Conservation (phyloP, 2,797 vertebrate genomes). For the Chiroxiphia lanceolata region DNA sequence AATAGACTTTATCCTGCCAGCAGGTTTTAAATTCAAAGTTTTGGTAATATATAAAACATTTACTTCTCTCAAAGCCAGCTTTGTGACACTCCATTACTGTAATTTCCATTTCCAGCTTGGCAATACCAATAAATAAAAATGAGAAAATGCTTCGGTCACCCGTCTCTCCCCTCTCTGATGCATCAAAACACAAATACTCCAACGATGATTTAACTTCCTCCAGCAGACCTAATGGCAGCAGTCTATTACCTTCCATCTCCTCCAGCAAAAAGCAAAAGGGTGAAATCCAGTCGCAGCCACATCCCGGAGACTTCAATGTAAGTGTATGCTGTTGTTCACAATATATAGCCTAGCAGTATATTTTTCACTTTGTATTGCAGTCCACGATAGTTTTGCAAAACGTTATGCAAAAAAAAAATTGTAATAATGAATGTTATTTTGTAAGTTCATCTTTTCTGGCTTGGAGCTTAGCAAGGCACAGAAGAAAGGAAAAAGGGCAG, state of each 20-base stretch:
- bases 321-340: conserved; percentile 34
- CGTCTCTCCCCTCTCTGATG: conserved; percentile 84
- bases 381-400: not conserved
- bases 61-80: conserved; percentile 59
- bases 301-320: conserved; percentile 74
- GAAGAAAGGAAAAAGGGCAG: not conserved
- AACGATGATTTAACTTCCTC: conserved; percentile 79
- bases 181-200: conserved; percentile 80
- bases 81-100: conserved; percentile 69
- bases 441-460: not conserved
- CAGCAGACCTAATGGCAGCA: conserved; percentile 69
- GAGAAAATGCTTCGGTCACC: conserved; percentile 86
- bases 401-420: not conserved
- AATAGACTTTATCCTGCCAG: conserved; percentile 39
- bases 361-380: conserved; percentile 24
- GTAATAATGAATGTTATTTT: not conserved
- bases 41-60: conserved; percentile 65
- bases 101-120: conserved; percentile 79
- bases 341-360: not conserved
- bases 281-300: conserved; percentile 75
- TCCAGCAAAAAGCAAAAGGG: conserved; percentile 78
- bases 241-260: conserved; percentile 75
- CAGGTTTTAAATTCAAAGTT: conserved; percentile 65
- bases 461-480: not conserved
- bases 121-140: conserved; percentile 85